Percentiles rank a stretch among this genome's conserved stretches.
Evolutionary conservation across 2,888 invertebrate genomes (phyloP).

Genomic region (Xanthorhoe designata): DNA sequence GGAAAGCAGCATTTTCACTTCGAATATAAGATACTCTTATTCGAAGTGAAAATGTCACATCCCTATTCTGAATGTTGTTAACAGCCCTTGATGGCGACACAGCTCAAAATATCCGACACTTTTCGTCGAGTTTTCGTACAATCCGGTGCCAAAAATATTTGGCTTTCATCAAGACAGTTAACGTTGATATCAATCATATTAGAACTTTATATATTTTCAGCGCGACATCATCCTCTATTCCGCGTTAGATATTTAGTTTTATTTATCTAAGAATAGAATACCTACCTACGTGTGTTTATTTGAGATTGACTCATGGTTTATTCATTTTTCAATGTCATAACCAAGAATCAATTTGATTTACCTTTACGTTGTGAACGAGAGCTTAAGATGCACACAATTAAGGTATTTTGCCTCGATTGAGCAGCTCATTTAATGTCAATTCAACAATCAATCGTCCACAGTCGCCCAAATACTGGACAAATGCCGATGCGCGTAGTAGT

Average conservation of each 20-base stretch:
- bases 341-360: constrained; percentile 2
- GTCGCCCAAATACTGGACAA: too few species aligned
- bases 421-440: too few species aligned
- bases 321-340: constrained; percentile 13
- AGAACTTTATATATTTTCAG: constrained; percentile 28
- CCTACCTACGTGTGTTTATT: not conserved
- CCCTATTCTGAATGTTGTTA: constrained; percentile 12
- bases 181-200: constrained; percentile 33
- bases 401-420: too few species aligned
- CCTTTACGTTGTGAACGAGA: not conserved
- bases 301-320: constrained; percentile 11
- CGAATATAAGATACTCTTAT: too few species aligned
- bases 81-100: constrained; percentile 27
- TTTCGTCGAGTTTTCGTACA: constrained; percentile 35
- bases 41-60: not conserved
- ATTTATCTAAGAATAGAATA: constrained; percentile 18
- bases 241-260: constrained; percentile 30
- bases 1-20: too few species aligned
- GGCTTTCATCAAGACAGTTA: constrained; percentile 37
- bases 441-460: too few species aligned
- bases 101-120: constrained; percentile 39
- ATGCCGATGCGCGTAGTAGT: too few species aligned
- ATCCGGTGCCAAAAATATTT: constrained; percentile 42
- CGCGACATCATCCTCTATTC: constrained; percentile 22
- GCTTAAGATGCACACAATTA: not conserved